Evolutionary conservation across 2,113 vertebrate species (phyloP).

Genomic region (Ameiurus melas): DNA sequence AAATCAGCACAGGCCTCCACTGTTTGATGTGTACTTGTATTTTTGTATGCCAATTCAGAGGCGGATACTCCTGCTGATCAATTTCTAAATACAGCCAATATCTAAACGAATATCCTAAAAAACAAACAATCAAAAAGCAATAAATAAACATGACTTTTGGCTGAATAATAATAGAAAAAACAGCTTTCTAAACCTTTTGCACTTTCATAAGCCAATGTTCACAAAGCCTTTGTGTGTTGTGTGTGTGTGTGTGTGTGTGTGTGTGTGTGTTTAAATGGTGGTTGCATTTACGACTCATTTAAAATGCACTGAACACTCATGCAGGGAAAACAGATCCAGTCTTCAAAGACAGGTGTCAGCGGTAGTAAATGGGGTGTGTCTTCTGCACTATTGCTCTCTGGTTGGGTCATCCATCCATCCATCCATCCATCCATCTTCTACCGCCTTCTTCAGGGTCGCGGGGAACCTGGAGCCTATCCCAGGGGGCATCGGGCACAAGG

Average conservation of each 20-base stretch:
- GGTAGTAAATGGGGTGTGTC: slow-evolving; percentile 37
- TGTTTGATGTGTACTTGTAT: slow-evolving; percentile 39
- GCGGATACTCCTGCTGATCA: neutral
- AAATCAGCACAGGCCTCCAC: slow-evolving; percentile 42
- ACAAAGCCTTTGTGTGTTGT: neutral
- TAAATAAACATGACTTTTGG: neutral
- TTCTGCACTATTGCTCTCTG: slow-evolving; percentile 29
- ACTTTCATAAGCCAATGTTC: neutral
- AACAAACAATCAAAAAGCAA: neutral
- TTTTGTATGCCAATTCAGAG: slow-evolving; percentile 38
- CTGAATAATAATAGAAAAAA: neutral
- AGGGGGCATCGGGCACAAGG: no score
- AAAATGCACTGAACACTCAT: slow-evolving; percentile 9
- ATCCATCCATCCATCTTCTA: no score
- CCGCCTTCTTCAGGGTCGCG: no score
- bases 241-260: neutral
- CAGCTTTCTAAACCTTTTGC: neutral
- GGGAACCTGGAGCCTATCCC: no score
- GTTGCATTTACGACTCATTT: slow-evolving; percentile 11
- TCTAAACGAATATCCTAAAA: neutral
- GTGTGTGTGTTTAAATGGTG: slow-evolving; percentile 13
- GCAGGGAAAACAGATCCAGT: slow-evolving; percentile 19
- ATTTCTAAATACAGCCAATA: slow-evolving; percentile 11
- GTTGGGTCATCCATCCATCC: no score
- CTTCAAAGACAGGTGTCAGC: slow-evolving; percentile 37